These are phyloP conservation scores for Diplolepis rosae DNA, from an alignment of 2,888 invertebrate genomes.

Conservation along the genomic window DNA sequence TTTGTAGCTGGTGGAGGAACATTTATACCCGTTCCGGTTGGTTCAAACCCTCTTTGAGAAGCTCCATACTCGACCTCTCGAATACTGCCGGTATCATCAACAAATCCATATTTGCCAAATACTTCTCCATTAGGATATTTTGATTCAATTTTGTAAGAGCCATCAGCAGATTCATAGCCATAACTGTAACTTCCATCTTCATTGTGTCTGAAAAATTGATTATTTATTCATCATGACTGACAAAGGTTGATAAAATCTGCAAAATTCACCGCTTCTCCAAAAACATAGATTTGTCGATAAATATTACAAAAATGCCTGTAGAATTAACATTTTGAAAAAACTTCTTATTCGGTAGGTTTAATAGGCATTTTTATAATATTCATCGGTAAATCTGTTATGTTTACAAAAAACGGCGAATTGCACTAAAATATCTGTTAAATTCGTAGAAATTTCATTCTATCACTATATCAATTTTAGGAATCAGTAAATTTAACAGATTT, in stretches of 20 bases:
- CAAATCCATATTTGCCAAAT: constrained; percentile 92
- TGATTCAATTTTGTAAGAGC: constrained; percentile 90
- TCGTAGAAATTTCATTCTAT: no score
- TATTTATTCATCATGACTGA: neutral
- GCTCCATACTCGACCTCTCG: constrained; percentile 92
- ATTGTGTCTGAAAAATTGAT: constrained; percentile 79
- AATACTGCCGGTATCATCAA: constrained; percentile 84
- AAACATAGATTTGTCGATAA: no score
- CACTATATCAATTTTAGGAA: no score
- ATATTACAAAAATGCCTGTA: no score
- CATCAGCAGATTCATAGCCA: constrained; percentile 91
- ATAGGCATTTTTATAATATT: no score
- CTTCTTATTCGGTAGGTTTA: no score
- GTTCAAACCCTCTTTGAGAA: constrained; percentile 86
- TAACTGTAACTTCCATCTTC: constrained; percentile 92
- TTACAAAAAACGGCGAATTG: no score
- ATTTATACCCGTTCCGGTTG: constrained; percentile 84
- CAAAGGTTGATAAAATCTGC: neutral
- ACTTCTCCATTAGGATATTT: constrained; percentile 89
- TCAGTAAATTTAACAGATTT: no score
- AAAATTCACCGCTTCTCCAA: neutral
- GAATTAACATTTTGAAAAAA: no score
- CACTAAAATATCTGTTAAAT: no score
- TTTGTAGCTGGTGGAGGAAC: constrained; percentile 86
- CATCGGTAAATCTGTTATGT: no score